Evolutionary conservation across 1,140 invertebrate genomes (phyloP).

Genomic region (Temnothorax curvispinosus): DNA sequence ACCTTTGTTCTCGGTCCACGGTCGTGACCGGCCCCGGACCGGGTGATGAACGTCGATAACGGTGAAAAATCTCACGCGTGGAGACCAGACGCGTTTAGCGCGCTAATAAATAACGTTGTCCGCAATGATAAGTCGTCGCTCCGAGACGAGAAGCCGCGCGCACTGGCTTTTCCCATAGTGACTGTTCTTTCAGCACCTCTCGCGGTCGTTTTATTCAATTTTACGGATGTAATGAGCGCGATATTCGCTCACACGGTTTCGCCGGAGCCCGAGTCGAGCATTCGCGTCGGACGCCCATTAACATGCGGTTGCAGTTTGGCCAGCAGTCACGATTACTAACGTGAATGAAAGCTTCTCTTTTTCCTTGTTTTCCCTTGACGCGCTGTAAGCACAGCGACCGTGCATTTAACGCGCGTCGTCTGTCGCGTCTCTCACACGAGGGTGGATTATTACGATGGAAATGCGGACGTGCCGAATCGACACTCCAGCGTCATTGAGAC

Average conservation of each 20-base stretch:
- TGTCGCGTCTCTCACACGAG: neutral
- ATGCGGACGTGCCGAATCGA: slow-evolving; percentile 51
- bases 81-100: slow-evolving; percentile 53
- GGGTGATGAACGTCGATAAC: slow-evolving; percentile 48
- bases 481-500: slow-evolving; percentile 34
- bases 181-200: neutral
- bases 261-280: neutral
- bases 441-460: slow-evolving; percentile 66
- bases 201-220: neutral
- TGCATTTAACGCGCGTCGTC: slow-evolving; percentile 7
- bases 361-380: neutral
- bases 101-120: slow-evolving; percentile 55
- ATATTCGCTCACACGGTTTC: neutral
- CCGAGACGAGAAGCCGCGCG: neutral
- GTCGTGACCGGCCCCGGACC: slow-evolving; percentile 28
- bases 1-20: slow-evolving; percentile 55
- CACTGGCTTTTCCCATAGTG: neutral
- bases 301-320: neutral
- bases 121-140: slow-evolving; percentile 17
- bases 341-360: neutral
- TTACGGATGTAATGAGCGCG: neutral
- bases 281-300: neutral
- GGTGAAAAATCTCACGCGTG: slow-evolving; percentile 32
- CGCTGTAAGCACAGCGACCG: slow-evolving; percentile 13
- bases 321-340: neutral